Evolutionary conservation across 2,113 vertebrate genomes (phyloP), one percentile per base, ranked within the genome.

Genomic region (Sinocyclocheilus grahami): DNA sequence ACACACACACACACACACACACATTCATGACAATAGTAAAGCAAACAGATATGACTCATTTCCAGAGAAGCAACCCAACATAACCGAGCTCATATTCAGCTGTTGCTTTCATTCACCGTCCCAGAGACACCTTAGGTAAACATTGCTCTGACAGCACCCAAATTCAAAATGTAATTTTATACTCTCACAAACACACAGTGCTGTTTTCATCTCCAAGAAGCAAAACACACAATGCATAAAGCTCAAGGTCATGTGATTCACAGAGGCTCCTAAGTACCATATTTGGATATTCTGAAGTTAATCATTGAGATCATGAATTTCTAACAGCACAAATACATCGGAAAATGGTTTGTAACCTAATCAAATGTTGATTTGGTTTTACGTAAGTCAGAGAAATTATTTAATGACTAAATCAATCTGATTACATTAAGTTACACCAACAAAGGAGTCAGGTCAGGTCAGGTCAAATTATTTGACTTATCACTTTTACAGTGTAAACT

Each of bases 31-130:
- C 81, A 77, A 78, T 65, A 79, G 75, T 53, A 78, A 53, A 85
- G 42, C 75, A 85, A 78, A 77, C 62, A 69, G 20, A 39, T 12
- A 24, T 85, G 84, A 85, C 76, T 85, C 84, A 85, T 65, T 65
- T 58, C 9, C 42, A 46, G 42, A 46, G 42, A 7, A 24, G 22
- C 39, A 67, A 11, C 39, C 24, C 37, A 37, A 37, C 81, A 83
- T 53, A 8, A n/a, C 8, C 53, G 81, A 71, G 65, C 81, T 71
- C 81, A 83, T 71, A 55, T 83, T 71, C 65, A 69, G 63, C 81
- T 55, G 81, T 8, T 46, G 46, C 30, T 51, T 33, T 30, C 81
- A 83, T 83, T 16, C 62, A 24, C 33, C 13, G 4, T 46, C 24
- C 46, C 80, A 53, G 42, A 82, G 24, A 69, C 80, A 72, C 81